A percentile compares a stretch with the other conserved stretches of the same genome.
Conservation (phyloP, 2,888 invertebrate genomes). For the Hypomecis atomaria region DNA sequence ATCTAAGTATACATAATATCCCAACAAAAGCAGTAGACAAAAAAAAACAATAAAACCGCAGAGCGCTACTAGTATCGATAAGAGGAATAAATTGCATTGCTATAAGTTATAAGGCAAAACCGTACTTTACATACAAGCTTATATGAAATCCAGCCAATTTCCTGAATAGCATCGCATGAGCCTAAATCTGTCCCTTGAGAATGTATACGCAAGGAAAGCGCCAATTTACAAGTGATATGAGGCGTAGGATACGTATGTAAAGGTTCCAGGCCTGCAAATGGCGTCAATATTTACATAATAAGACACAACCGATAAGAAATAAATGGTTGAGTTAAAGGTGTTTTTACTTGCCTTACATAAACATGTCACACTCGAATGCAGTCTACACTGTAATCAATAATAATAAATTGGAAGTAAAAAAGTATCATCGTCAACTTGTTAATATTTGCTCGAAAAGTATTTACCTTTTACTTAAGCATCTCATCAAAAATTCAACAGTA, state of each 20-base stretch:
- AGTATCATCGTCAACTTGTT: too few species aligned
- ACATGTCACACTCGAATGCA: not conserved
- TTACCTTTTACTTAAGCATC: too few species aligned
- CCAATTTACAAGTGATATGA: constrained; percentile 28
- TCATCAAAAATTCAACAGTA: too few species aligned
- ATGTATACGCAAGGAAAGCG: constrained; percentile 10
- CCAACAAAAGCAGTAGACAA: too few species aligned
- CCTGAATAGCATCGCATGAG: constrained; percentile 11
- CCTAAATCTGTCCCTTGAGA: constrained; percentile 24
- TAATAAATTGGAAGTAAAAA: too few species aligned
- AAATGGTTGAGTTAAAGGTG: not conserved
- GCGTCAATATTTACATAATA: not conserved
- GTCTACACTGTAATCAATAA: not conserved
- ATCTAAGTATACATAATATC: too few species aligned
- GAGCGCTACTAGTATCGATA: too few species aligned
- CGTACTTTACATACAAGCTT: constrained; percentile 12
- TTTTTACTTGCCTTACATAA: not conserved
- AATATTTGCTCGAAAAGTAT: too few species aligned
- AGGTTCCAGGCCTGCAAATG: not conserved
- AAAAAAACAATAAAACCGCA: too few species aligned
- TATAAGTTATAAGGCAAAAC: not conserved
- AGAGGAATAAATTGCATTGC: not conserved
- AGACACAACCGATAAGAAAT: not conserved
- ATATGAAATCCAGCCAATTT: constrained; percentile 13
- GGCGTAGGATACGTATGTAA: constrained; percentile 15